phyloP scores from a whole-genome alignment of 2,797 vertebrate genomes.

The Toxotes lorentzi region DNA sequence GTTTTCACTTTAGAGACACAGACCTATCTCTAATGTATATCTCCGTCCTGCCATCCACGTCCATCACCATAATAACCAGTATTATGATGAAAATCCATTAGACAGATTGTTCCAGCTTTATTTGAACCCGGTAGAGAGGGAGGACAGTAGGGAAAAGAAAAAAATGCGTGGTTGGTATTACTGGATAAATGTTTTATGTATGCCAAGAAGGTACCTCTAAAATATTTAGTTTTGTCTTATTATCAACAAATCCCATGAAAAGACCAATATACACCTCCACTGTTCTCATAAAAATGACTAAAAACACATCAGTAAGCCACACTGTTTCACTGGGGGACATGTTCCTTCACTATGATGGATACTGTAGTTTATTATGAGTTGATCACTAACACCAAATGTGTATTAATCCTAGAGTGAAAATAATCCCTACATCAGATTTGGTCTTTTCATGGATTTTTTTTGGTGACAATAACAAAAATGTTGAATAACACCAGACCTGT shows the following conservation, averaged over 20 bases:
- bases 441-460: too few relatives aligned
- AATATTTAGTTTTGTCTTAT: not conserved
- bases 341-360: too few relatives aligned
- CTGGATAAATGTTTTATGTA: slow-evolving; percentile 8
- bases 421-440: not conserved
- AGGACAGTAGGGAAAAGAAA: not conserved
- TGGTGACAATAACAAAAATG: not conserved
- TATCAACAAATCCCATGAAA: not conserved
- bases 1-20: not conserved
- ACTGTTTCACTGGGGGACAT: not conserved
- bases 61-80: slow-evolving; percentile 11
- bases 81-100: slow-evolving; percentile 29
- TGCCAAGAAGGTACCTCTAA: not conserved
- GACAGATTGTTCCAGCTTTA: slow-evolving; percentile 1
- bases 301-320: not conserved
- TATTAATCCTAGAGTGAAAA: not conserved
- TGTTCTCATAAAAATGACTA: not conserved
- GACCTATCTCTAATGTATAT: not conserved
- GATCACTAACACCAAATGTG: not conserved
- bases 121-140: not conserved
- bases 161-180: too few relatives aligned
- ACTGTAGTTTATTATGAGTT: not conserved
- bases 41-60: not conserved
- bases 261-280: too few relatives aligned
- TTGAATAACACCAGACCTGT: not conserved